Evolutionary conservation across 2,113 vertebrate species (phyloP).

Genomic region (Zosterops japonicus): DNA sequence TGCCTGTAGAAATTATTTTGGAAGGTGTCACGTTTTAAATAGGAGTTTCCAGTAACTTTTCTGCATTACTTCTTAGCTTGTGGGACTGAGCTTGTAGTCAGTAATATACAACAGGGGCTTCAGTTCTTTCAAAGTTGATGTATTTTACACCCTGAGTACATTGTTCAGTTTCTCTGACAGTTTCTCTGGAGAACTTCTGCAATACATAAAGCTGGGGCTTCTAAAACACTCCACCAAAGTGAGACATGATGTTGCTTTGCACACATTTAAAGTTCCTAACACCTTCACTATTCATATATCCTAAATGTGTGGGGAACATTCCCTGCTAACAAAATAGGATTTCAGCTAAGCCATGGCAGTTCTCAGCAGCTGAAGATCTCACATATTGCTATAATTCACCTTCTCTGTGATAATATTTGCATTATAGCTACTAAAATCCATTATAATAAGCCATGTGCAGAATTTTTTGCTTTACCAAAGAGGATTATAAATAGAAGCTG

Average conservation of each 20-base stretch:
- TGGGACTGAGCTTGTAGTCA: slow-evolving; percentile 10
- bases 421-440: slow-evolving; percentile 7
- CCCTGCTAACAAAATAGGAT: not conserved
- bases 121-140: slow-evolving; percentile 2
- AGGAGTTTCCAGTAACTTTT: slow-evolving; percentile 66
- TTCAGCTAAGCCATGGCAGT: not conserved
- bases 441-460: not conserved
- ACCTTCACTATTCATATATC: slow-evolving; percentile 13
- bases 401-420: not conserved
- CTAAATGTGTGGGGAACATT: not conserved
- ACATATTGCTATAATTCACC: not conserved
- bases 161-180: slow-evolving; percentile 1
- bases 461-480: not conserved
- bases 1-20: slow-evolving; percentile 66
- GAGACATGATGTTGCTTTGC: not conserved
- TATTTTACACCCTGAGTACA: not conserved
- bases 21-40: slow-evolving; percentile 68
- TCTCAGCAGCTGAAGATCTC: not conserved
- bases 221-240: not conserved
- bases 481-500: slow-evolving; percentile 8
- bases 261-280: slow-evolving; percentile 38
- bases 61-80: slow-evolving; percentile 43
- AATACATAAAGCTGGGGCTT: not conserved
- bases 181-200: not conserved
- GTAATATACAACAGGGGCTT: slow-evolving; percentile 25